phyloP scores from a whole-genome alignment of 2,888 invertebrate species.

The Orthosia incerta region DNA sequence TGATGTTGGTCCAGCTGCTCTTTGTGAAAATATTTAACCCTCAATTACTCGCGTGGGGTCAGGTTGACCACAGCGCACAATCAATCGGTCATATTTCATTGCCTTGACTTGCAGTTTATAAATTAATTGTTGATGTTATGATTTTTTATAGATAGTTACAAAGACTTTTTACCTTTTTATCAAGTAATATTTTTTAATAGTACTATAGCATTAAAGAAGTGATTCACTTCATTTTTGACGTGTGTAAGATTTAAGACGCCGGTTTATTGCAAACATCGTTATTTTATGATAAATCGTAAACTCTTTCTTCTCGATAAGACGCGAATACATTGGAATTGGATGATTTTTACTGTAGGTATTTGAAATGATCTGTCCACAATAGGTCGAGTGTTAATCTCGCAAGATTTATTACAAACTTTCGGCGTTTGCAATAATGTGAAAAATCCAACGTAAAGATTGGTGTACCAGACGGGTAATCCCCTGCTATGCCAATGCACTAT shows the following conservation, averaged over 20 bases:
- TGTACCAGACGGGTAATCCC: too few relatives aligned
- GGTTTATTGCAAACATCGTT: too few relatives aligned
- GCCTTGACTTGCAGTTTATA: slow-evolving; percentile 35
- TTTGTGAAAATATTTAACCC: neutral
- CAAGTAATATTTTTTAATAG: neutral
- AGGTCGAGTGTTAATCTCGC: too few relatives aligned
- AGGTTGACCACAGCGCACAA: too few relatives aligned
- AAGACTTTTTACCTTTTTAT: neutral
- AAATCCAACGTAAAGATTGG: neutral
- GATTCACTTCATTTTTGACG: neutral
- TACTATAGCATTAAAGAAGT: neutral
- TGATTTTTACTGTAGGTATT: too few relatives aligned
- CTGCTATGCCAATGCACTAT: neutral
- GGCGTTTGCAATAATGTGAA: too few relatives aligned
- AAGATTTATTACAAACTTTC: too few relatives aligned
- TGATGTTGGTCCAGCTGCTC: neutral
- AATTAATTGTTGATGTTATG: slow-evolving; percentile 5
- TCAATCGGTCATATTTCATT: neutral
- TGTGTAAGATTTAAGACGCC: neutral
- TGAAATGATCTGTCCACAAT: too few relatives aligned
- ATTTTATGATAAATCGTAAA: too few relatives aligned
- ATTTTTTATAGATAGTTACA: neutral
- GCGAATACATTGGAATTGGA: too few relatives aligned
- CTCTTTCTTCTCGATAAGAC: too few relatives aligned
- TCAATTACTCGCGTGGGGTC: too few relatives aligned